Base-by-base conservation (phyloP, 1,140 invertebrate species). In the Nephotettix cincticeps region DNA sequence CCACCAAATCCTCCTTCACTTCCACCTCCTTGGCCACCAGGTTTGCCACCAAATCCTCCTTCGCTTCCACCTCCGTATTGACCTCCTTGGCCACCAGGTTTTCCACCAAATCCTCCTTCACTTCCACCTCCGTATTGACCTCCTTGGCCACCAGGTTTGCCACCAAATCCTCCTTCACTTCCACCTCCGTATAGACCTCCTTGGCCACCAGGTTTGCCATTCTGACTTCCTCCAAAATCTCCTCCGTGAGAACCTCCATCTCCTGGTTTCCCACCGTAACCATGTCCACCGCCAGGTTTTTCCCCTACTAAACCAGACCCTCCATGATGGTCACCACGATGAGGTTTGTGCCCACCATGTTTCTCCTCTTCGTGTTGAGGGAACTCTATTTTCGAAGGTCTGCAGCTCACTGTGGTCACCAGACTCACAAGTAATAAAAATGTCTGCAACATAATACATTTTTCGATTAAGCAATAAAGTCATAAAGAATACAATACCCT, bases 11-110 rank as follows among this genome's bases (percentile, higher is more conserved):
- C 69, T 47, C 74, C 79, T 17, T 80, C 79, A 45, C 81, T 81
- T 32, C 84, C 81, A 32, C 83, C 81, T 11, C 76, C 78, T 61
- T 83, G 19, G 19, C 6, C 6, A 9, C 54, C 25, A 6, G 27
- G 25, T 63, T 36, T 28, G 6, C 30, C 58, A 3, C 58, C 58
- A 36, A n/a, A 28, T 3, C 19, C 27, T 63, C 58, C 58, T 19
- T 36, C 68, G 56, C 77, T 75, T 67, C 79, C 79, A 27, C 82
- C 79, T 47, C 82, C 78, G 63, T 83, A 17, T n/a, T 63, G 27
- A n/a, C 58, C 30, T 36, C 19, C n/a, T 63, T 51, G 14, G 47
- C 21, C 14, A 13, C 58, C 30, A 3, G 27, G 25, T 63, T 36
- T 28, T 17, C 30, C 54, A 9, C 54, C 58, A 9, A 28, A 28